Evolutionary conservation across 2,888 invertebrate species (phyloP).

Genomic region (Dolichopus griseipennis): DNA sequence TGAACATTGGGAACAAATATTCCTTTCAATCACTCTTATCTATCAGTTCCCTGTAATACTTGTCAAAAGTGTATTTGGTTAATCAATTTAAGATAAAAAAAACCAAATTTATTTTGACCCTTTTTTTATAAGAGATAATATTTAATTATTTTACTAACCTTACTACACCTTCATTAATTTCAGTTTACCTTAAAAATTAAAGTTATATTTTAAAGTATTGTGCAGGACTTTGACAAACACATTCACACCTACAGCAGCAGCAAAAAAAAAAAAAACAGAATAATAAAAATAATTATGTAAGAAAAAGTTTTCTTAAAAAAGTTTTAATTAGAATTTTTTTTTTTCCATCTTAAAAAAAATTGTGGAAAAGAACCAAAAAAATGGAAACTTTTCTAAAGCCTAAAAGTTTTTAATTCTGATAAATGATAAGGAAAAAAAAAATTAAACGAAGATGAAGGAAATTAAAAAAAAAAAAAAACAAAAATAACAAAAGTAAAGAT

Average conservation of each 20-base stretch:
- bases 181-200: too few relatives aligned
- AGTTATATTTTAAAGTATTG: background rate
- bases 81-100: too few relatives aligned
- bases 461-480: background rate
- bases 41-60: too few relatives aligned
- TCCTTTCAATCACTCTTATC: too few relatives aligned
- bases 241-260: too few relatives aligned
- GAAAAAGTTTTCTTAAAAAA: background rate
- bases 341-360: background rate
- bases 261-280: background rate
- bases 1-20: too few relatives aligned
- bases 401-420: slow-evolving; percentile 4
- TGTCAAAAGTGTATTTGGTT: too few relatives aligned
- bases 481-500: too few relatives aligned
- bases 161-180: too few relatives aligned
- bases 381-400: background rate
- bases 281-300: background rate
- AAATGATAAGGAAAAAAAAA: background rate
- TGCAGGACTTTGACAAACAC: background rate
- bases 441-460: background rate
- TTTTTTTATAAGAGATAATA: too few relatives aligned
- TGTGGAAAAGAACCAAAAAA: background rate
- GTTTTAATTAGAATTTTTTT: background rate
- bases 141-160: too few relatives aligned
- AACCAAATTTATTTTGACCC: too few relatives aligned